Evolutionary conservation across 2,888 invertebrate species (phyloP), one percentile per base, ranked within the genome.

Genomic region (Lamellibrachia columna): DNA sequence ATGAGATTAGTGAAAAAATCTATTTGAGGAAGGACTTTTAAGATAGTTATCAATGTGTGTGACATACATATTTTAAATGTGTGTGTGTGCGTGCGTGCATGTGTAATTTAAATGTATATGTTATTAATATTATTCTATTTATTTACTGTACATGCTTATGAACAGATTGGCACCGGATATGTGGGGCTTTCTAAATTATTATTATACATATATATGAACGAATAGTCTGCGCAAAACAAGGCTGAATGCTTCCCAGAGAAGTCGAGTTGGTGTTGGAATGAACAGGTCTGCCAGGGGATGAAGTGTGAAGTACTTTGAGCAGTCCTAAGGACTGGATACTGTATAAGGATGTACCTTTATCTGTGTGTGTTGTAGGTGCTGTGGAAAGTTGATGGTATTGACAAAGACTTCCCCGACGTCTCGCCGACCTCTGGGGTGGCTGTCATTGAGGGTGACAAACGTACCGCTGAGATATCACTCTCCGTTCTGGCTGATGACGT

Each of bases 401-500:
- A 92, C 92, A n/a, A 75, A 75, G 75, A 75, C 75, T 6, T 15
- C 75, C 75, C 75, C 90, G 96, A 96, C 92, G 92, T 96, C 28
- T 93, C 94, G n/a, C 95, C 95, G 7, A 92, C 92, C 52, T 94
- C 95, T 92, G 96, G 96, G 11, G 94, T 94, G 3, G 93, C 95
- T 4, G 91, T 94, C 3, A 93, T 96, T 22, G 93, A 91, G 7
- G 94, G 95, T 90, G 95, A 94, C 58, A 93, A 94, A 91, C 94
- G 95, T 40, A 92, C 94, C 15, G 95, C 94, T 0, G 93, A 94
- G 91, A 95, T 96, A 22, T 94, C 92, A n/a, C 91, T 96, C n/a
- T 93, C 94, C 58, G 94, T 96, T 3, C 91, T 96, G 90, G 95
- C 96, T 52, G 96, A 96, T 93, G 95, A 94, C 9, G 92, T 94